Evolutionary conservation across 1,140 invertebrate genomes (phyloP).

Genomic region (Saccostrea echinata): DNA sequence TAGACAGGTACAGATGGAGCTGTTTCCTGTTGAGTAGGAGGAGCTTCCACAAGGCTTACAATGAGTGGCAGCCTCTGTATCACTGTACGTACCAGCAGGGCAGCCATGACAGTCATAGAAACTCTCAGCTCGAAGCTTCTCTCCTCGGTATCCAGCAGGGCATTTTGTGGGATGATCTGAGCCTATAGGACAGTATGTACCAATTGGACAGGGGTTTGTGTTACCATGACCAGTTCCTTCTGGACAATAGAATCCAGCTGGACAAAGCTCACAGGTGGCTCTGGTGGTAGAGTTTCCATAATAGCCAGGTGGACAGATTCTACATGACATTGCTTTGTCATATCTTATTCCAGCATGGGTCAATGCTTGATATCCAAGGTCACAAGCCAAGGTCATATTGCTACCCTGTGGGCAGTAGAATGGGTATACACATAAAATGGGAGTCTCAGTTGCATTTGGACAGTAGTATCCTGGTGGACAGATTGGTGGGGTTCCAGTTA

Average conservation of each 20-base stretch:
- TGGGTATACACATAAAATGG: constrained; percentile 69
- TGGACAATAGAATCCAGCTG: constrained; percentile 76
- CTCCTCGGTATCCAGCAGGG: constrained; percentile 71
- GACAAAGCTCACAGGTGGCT: constrained; percentile 70
- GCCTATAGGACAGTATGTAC: constrained; percentile 75
- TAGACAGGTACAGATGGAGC: constrained; percentile 69
- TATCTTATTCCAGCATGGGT: constrained; percentile 69
- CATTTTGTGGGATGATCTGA: constrained; percentile 66
- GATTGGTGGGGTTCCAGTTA: constrained; percentile 70
- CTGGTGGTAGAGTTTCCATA: constrained; percentile 75
- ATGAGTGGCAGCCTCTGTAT: constrained; percentile 63
- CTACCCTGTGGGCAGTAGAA: constrained; percentile 76
- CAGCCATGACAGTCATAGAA: constrained; percentile 70
- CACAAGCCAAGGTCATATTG: constrained; percentile 72
- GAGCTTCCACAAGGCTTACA: constrained; percentile 76
- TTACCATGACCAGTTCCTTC: constrained; percentile 72
- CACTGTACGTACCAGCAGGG: constrained; percentile 69
- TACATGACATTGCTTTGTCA: constrained; percentile 64
- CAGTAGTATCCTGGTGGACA: constrained; percentile 77
- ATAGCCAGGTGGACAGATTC: constrained; percentile 74
- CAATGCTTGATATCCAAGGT: constrained; percentile 71
- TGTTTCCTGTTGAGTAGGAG: constrained; percentile 61
- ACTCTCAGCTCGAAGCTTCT: constrained; percentile 55
- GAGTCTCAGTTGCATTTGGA: constrained; percentile 69
- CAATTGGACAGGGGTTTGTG: constrained; percentile 70